Evolutionary conservation across 2,797 vertebrate genomes (phyloP).

Genomic region (Oceanodroma leucorhoa): DNA sequence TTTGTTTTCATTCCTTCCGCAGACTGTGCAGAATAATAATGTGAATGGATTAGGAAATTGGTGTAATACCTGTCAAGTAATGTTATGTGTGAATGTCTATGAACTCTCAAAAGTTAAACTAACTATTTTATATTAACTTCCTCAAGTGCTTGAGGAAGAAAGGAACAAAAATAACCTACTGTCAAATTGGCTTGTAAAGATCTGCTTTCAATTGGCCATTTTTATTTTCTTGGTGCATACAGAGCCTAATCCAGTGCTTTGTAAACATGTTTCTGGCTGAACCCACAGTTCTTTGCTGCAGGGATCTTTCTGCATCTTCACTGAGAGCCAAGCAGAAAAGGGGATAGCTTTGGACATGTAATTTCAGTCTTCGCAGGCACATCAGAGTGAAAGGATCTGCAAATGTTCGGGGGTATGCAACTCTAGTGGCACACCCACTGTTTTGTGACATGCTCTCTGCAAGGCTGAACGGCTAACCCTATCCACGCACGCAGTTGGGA

Average conservation of each 20-base stretch:
- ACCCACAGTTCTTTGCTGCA: neutral
- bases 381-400: neutral
- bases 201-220: neutral
- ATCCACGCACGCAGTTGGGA: rapidly evolving
- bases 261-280: neutral
- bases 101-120: constrained; percentile 6
- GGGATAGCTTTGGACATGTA: neutral
- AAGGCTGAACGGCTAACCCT: neutral
- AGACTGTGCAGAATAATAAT: neutral
- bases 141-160: neutral
- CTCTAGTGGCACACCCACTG: neutral
- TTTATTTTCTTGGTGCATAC: neutral
- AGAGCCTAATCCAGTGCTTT: neutral
- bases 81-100: neutral
- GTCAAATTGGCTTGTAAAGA: neutral
- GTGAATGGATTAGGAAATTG: constrained; percentile 21
- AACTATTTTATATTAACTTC: neutral
- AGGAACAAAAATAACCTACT: neutral
- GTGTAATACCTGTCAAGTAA: constrained; percentile 19
- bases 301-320: neutral
- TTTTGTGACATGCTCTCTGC: neutral
- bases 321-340: neutral
- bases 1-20: constrained; percentile 18
- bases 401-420: neutral
- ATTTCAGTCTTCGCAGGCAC: neutral